Evolutionary conservation across 2,113 vertebrate genomes (phyloP).

Genomic region (Burhinus oedicnemus): DNA sequence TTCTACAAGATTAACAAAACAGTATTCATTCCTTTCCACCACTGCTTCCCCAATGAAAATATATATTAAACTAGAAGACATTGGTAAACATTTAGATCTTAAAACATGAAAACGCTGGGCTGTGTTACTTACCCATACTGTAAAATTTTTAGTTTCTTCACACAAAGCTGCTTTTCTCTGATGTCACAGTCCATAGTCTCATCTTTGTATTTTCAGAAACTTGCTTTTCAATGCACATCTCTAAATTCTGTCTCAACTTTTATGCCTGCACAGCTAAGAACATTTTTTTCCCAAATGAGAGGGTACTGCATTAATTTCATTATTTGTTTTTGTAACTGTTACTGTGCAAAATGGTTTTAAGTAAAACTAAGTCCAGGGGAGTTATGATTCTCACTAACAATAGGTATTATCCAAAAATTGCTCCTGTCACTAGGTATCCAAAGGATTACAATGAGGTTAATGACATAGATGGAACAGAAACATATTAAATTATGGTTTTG

Average conservation of each 20-base stretch:
- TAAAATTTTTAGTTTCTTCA: neutral
- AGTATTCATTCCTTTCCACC: neutral
- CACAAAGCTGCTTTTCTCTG: neutral
- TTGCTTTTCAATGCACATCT: neutral
- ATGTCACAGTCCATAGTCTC: neutral
- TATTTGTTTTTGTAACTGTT: neutral
- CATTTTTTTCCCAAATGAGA: neutral
- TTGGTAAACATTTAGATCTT: neutral
- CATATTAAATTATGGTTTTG: neutral
- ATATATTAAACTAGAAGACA: neutral
- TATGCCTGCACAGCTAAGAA: neutral
- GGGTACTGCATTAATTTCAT: neutral
- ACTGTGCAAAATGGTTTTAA: neutral
- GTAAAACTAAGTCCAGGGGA: neutral
- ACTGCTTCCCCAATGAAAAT: neutral
- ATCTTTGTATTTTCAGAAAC: neutral
- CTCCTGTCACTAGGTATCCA: neutral
- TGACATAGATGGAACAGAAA: neutral
- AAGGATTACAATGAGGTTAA: neutral
- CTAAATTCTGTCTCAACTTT: neutral
- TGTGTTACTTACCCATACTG: neutral
- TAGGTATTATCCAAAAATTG: neutral
- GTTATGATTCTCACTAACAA: neutral
- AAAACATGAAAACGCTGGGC: neutral
- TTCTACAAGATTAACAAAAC: neutral